Conservation (phyloP, 1,140 invertebrate genomes). For the Drosophila guanche region DNA sequence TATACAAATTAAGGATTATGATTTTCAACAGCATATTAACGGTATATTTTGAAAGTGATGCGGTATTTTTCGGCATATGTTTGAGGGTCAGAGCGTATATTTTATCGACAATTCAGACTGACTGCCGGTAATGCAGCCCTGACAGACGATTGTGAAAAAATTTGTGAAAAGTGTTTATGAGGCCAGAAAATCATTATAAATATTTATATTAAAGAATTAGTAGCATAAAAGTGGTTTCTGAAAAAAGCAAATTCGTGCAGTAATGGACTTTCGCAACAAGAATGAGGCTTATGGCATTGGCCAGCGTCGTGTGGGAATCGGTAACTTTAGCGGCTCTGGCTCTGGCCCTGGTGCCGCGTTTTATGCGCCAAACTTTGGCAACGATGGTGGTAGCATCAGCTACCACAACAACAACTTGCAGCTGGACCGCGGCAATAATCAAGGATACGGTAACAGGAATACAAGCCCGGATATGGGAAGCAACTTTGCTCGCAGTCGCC, state of each 20-base stretch:
- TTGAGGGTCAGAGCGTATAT: too few relatives aligned
- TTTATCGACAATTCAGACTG: too few relatives aligned
- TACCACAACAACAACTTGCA: too few relatives aligned
- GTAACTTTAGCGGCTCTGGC: slow-evolving; percentile 6
- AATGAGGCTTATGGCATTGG: slow-evolving; percentile 62
- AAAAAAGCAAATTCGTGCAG: slow-evolving; percentile 1
- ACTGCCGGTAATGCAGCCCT: slow-evolving; percentile 22
- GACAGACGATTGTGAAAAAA: slow-evolving; percentile 29
- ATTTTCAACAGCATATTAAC: too few relatives aligned
- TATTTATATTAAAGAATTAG: background rate
- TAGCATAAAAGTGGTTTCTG: slow-evolving; percentile 1
- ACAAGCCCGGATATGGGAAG: too few relatives aligned
- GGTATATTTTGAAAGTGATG: too few relatives aligned
- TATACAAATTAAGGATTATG: too few relatives aligned
- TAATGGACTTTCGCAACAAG: slow-evolving; percentile 50
- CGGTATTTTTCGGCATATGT: too few relatives aligned
- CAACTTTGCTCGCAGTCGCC: too few relatives aligned
- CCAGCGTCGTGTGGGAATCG: slow-evolving; percentile 45
- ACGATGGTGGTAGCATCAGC: too few relatives aligned
- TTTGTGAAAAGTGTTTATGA: slow-evolving; percentile 16
- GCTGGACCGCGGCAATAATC: too few relatives aligned
- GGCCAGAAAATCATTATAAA: background rate
- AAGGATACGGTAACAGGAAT: too few relatives aligned
- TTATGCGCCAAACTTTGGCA: slow-evolving; percentile 41
- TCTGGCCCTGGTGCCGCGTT: slow-evolving; percentile 17